Percentiles rank a stretch among this genome's conserved stretches.
Conservation (phyloP, 35 echinoderm and acorn worm genomes). For the Amphiura filiformis region DNA sequence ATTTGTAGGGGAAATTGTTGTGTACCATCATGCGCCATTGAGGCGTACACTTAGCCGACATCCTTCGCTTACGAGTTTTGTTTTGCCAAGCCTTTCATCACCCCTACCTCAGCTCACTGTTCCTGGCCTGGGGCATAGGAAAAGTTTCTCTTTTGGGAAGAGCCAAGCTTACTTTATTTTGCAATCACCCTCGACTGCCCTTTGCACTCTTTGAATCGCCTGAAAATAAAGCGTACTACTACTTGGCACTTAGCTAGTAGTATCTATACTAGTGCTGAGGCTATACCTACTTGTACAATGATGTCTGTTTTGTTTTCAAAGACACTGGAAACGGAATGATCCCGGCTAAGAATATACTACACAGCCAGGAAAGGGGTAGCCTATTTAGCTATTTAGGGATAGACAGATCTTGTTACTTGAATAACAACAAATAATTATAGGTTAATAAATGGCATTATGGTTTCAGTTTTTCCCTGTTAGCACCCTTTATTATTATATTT, state of each 20-base stretch:
- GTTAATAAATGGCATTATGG: too few relatives aligned
- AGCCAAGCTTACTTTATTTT: conserved; percentile 12
- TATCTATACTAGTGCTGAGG: too few relatives aligned
- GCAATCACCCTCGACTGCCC: neutral
- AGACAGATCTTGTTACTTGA: neutral
- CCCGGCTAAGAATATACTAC: neutral
- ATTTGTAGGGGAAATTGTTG: too few relatives aligned
- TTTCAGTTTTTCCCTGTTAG: too few relatives aligned
- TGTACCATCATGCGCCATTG: too few relatives aligned
- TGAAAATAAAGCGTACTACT: neutral
- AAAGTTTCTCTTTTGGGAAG: conserved; percentile 4
- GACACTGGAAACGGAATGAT: too few relatives aligned
- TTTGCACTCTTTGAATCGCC: neutral
- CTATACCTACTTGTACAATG: too few relatives aligned
- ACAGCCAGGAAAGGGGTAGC: too few relatives aligned
- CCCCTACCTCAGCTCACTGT: neutral
- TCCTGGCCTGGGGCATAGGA: neutral
- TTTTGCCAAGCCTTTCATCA: neutral
- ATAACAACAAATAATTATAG: neutral
- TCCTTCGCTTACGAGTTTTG: neutral
- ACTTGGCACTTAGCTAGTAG: too few relatives aligned
- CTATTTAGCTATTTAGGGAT: neutral
- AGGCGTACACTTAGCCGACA: too few relatives aligned
- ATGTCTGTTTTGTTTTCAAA: too few relatives aligned
- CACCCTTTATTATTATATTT: too few relatives aligned